phyloP scores from a whole-genome alignment of 2,888 invertebrate genomes.

The Lissocephala sabroskyi region DNA sequence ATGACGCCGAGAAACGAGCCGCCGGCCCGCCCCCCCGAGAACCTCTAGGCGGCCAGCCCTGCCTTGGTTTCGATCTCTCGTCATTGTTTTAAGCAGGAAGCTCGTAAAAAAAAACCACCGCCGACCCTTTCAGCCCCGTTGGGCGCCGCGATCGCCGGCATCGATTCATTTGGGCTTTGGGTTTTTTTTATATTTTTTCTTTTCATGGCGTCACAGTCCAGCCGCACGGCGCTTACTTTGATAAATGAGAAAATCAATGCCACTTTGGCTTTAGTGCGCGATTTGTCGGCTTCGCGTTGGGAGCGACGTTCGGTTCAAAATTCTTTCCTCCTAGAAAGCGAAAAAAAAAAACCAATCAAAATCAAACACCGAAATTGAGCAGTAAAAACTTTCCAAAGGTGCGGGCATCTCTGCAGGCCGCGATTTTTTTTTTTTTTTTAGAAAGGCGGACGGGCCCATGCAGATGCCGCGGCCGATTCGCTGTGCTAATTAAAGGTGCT shows the following conservation, averaged over 20 bases:
- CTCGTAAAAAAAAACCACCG: slow-evolving; percentile 30
- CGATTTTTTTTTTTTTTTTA: slow-evolving; percentile 28
- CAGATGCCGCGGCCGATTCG: slow-evolving; percentile 2
- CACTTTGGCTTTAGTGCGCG: slow-evolving; percentile 46
- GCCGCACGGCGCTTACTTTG: slow-evolving; percentile 20
- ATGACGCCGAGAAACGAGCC: slow-evolving; percentile 4
- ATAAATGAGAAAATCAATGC: slow-evolving; percentile 57
- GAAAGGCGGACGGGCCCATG: slow-evolving; percentile 37
- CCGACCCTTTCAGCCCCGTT: neutral
- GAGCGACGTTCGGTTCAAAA: neutral
- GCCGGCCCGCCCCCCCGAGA: too few relatives aligned
- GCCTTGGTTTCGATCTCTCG: slow-evolving; percentile 49
- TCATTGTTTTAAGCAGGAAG: slow-evolving; percentile 42
- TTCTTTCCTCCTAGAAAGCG: neutral
- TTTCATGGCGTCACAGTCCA: slow-evolving; percentile 44
- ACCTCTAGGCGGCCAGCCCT: too few relatives aligned
- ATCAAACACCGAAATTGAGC: too few relatives aligned
- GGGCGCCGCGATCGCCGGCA: neutral
- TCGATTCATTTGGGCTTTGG: slow-evolving; percentile 33
- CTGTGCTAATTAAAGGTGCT: slow-evolving; percentile 27
- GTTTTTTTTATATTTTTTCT: slow-evolving; percentile 25
- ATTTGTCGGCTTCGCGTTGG: slow-evolving; percentile 32
- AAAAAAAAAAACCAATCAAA: too few relatives aligned
- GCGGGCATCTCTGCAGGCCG: too few relatives aligned
- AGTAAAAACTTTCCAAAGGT: slow-evolving; percentile 36